phyloP scores from a whole-genome alignment of 1,140 invertebrate genomes.

The Bradysia coprophila region DNA sequence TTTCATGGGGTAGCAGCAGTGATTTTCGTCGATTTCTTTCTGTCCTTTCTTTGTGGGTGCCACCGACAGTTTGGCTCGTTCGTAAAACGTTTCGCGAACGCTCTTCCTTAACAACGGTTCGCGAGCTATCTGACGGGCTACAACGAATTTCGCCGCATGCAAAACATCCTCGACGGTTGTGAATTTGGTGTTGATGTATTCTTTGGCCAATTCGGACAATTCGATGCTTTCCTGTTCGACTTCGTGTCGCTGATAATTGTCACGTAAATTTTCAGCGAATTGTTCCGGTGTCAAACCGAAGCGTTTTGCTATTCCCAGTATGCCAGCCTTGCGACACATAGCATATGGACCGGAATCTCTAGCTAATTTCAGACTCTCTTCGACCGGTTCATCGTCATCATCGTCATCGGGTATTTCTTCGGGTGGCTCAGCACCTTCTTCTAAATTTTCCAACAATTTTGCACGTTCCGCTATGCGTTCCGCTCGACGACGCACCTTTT shows the following conservation, averaged over 20 bases:
- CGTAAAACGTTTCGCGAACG: slow-evolving; percentile 77
- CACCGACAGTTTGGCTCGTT: slow-evolving; percentile 68
- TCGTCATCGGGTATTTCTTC: slow-evolving; percentile 38
- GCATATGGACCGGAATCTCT: slow-evolving; percentile 72
- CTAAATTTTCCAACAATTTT: slow-evolving; percentile 3
- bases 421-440: slow-evolving; percentile 4
- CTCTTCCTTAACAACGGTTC: slow-evolving; percentile 79
- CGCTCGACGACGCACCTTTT: slow-evolving; percentile 38
- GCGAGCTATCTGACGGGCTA: slow-evolving; percentile 79
- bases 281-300: slow-evolving; percentile 93
- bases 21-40: slow-evolving; percentile 88
- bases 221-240: slow-evolving; percentile 78
- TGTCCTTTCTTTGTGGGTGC: slow-evolving; percentile 78
- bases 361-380: slow-evolving; percentile 58
- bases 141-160: slow-evolving; percentile 82
- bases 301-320: slow-evolving; percentile 72
- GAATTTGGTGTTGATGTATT: slow-evolving; percentile 37
- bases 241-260: slow-evolving; percentile 94
- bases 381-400: slow-evolving; percentile 33
- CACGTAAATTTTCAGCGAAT: slow-evolving; percentile 91
- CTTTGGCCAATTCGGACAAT: slow-evolving; percentile 61
- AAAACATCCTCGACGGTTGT: slow-evolving; percentile 52
- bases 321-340: slow-evolving; percentile 64
- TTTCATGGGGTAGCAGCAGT: slow-evolving; percentile 74
- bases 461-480: slow-evolving; percentile 29